Evolutionary conservation across 2,113 vertebrate species (phyloP).

Genomic region (Potamarius usumacintae): DNA sequence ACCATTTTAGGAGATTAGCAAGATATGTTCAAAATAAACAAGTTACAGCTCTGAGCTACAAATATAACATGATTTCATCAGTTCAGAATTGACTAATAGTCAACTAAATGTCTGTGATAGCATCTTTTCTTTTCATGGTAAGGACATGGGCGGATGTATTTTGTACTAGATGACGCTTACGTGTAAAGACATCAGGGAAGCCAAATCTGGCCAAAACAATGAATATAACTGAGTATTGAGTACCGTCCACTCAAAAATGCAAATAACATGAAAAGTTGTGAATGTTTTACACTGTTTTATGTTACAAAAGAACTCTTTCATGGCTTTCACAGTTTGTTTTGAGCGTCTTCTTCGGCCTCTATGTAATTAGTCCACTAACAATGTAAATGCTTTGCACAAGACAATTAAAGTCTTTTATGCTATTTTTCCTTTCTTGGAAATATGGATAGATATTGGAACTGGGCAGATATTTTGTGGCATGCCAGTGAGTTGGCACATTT

Average conservation of each 20-base stretch:
- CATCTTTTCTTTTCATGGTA: background rate
- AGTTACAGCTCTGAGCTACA: background rate
- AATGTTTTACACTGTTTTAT: constrained; percentile 5
- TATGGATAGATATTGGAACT: constrained; percentile 54
- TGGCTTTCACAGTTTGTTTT: background rate
- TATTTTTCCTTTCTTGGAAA: background rate
- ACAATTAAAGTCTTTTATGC: constrained; percentile 8
- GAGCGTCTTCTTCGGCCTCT: constrained; percentile 16
- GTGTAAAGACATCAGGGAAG: background rate
- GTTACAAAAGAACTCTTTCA: constrained; percentile 7
- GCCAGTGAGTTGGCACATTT: constrained; percentile 60
- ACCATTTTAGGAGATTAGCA: background rate
- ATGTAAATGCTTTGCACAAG: background rate
- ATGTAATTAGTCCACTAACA: constrained; percentile 7
- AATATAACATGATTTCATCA: background rate
- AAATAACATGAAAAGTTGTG: constrained; percentile 6
- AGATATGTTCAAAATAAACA: background rate
- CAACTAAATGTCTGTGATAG: background rate
- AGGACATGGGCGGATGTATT: background rate
- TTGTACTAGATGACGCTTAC: background rate
- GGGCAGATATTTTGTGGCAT: constrained; percentile 60
- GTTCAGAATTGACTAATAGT: background rate
- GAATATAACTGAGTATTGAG: background rate
- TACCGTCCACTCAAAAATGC: background rate
- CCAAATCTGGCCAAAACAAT: background rate